A percentile compares a stretch with the other conserved stretches of the same genome.
These are phyloP conservation scores for Cremastinae sp. DNA, from an alignment of 2,888 invertebrate species.

Conservation along the genomic window DNA sequence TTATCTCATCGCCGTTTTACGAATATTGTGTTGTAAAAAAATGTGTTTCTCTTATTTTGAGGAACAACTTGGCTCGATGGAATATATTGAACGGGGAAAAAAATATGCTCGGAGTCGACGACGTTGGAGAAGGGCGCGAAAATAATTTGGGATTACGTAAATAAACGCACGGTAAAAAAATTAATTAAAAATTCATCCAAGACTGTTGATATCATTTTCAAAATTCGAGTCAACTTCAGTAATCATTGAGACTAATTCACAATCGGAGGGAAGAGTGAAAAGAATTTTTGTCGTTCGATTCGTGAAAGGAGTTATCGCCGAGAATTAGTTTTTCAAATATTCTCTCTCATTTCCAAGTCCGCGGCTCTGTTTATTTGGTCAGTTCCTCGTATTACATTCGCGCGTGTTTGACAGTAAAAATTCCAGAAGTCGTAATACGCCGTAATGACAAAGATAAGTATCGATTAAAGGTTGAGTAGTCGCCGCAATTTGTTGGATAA, in stretches of 20 bases:
- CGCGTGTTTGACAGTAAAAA: neutral
- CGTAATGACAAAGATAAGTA: conserved; percentile 3
- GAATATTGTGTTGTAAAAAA: neutral
- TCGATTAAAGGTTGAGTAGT: conserved; percentile 6
- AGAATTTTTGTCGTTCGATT: neutral
- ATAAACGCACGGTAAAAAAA: too few relatives aligned
- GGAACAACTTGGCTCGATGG: neutral
- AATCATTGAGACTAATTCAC: too few relatives aligned
- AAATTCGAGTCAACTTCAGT: too few relatives aligned
- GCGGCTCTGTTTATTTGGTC: neutral
- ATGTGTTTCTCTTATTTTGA: neutral
- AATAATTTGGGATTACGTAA: conserved; percentile 46
- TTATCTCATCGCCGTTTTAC: neutral
- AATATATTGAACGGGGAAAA: neutral
- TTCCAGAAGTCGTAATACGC: neutral
- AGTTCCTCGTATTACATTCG: neutral
- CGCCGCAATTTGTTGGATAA: conserved; percentile 26
- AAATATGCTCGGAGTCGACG: conserved; percentile 1
- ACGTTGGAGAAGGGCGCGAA: conserved; percentile 42
- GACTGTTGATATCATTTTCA: too few relatives aligned
- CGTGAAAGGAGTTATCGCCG: neutral
- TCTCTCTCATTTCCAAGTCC: neutral
- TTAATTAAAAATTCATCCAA: too few relatives aligned
- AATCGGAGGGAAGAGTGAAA: too few relatives aligned
- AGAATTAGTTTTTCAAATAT: conserved; percentile 14